Percentiles rank a stretch among this genome's conserved stretches.
These are phyloP conservation scores for Tragelaphus eurycerus DNA, from an alignment of 2,797 vertebrate species.

Conservation along the genomic window DNA sequence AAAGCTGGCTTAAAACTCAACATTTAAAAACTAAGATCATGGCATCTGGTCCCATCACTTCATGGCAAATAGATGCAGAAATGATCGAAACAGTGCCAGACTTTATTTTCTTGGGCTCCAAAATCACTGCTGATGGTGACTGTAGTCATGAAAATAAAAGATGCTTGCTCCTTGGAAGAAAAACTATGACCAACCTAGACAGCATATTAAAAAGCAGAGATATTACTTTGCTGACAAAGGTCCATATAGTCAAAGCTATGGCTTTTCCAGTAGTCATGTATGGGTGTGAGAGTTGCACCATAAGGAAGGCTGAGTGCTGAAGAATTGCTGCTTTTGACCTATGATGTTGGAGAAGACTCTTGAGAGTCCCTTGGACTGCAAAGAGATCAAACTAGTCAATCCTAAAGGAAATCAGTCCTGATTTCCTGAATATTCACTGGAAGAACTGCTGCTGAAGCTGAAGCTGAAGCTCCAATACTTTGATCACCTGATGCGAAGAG, in stretches of 20 bases:
- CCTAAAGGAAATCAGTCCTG: background rate
- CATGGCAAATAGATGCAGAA: background rate
- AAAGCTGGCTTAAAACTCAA: background rate
- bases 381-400: background rate
- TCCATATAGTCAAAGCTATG: background rate
- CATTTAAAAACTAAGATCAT: background rate
- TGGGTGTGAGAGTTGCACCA: background rate
- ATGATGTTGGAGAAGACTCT: background rate
- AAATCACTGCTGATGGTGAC: background rate
- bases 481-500: background rate
- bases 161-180: background rate
- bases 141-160: background rate
- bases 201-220: background rate
- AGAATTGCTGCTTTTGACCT: background rate
- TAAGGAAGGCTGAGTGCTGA: background rate
- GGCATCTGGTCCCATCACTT: background rate
- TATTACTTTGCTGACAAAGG: background rate
- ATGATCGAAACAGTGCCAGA: background rate
- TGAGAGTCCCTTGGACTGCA: background rate
- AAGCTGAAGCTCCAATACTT: background rate
- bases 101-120: background rate
- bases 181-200: background rate
- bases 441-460: background rate
- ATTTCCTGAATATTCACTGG: background rate
- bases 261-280: background rate